Base-by-base conservation (phyloP, 2,888 invertebrate species). In the Phrixothrix hirtus region DNA sequence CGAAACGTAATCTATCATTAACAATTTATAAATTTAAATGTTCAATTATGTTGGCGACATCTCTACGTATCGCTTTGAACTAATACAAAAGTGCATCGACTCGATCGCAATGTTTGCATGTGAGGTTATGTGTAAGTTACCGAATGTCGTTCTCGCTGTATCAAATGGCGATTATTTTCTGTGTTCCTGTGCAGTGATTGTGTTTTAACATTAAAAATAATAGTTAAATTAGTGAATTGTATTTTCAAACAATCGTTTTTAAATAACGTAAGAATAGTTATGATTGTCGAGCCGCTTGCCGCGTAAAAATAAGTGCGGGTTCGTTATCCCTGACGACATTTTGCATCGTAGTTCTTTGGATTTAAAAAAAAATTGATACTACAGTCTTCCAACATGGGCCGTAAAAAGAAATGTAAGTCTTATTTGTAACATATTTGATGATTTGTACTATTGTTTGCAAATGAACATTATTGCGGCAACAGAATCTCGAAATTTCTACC, bases 121-220 rank as follows among this genome's bases (percentile, higher is more conserved):
- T 39, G 39, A 39, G 39, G 39, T 39, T 39, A 39, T 14, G 30
- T 39, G 39, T 13, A 39, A 16, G 39, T 12, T 39, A 39, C 9
- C 30, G 29, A 39, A 29, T 30, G 38, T n/a, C 14, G 16, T 21
- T 21, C 4, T 21, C 21, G 3, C 4, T 21, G 3, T 5, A 7
- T 21, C 7, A 21, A 5, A 7, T 7, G 3, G 21, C 21, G 7
- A 21, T 21, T 21, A 21, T 21, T 21, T 21, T 21, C 14, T 9
- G n/a, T n/a, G n/a, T n/a, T n/a, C n/a, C n/a, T n/a, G n/a, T n/a
- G n/a, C n/a, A n/a, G n/a, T n/a, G n/a, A n/a, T n/a, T 21, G 21
- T 21, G 21, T 21, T 21, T 21, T 5, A n/a, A 7, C 3, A 21
- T 5, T 7, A 21, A 21, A 21, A 3, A 21, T 21, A 21, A 21